Percentiles rank a stretch among this genome's conserved stretches.
phyloP scores from a whole-genome alignment of 2,113 vertebrate species.

The Bombycilla garrulus region DNA sequence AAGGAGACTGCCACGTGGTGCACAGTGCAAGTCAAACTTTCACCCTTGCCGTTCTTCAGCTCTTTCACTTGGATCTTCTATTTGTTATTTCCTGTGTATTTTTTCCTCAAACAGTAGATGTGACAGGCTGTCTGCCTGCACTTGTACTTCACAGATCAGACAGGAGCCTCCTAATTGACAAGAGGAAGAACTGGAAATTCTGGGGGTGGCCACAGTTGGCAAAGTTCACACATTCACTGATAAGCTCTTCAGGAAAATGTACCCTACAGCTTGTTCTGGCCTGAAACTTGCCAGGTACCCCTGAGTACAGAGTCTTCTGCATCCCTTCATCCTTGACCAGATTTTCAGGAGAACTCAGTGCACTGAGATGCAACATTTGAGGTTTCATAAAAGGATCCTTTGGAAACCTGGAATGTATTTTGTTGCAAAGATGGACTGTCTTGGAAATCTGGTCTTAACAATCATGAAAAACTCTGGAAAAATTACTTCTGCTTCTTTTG shows the following conservation, averaged over 20 bases:
- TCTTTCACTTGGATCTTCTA: not conserved
- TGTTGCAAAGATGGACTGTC: not conserved
- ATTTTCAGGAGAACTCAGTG: not conserved
- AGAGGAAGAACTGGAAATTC: not conserved
- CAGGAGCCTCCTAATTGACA: not conserved
- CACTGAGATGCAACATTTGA: not conserved
- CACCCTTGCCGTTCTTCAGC: not conserved
- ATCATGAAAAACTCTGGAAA: not conserved
- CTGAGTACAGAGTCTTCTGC: not conserved
- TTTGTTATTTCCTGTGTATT: not conserved
- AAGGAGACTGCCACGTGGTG: not conserved
- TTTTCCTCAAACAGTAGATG: not conserved
- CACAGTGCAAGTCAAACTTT: not conserved
- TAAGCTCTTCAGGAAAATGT: not conserved
- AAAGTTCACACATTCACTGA: not conserved
- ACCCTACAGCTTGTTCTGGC: not conserved
- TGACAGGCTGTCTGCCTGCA: not conserved
- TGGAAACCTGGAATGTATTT: not conserved
- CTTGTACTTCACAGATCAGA: not conserved
- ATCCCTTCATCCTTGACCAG: not conserved
- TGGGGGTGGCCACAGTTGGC: not conserved
- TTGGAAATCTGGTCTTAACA: not conserved
- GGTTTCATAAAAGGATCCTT: not conserved
- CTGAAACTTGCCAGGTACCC: not conserved
- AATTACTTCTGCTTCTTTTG: not conserved